phyloP scores from a whole-genome alignment of 2,888 invertebrate species.

The Patella pellucida region DNA sequence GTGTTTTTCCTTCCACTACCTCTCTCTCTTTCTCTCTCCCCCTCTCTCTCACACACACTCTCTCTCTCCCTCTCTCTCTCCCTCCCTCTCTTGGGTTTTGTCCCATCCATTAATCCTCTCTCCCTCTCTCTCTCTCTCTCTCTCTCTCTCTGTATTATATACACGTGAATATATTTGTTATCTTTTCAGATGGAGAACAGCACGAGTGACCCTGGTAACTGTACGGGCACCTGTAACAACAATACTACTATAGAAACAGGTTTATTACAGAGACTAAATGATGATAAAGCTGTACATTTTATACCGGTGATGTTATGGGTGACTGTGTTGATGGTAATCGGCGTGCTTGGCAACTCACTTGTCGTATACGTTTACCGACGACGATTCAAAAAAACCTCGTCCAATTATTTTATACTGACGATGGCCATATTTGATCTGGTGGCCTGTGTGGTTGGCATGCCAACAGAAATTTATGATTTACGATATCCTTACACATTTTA shows the following conservation, averaged over 20 bases:
- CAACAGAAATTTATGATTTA: constrained; percentile 55
- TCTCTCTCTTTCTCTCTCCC: no score
- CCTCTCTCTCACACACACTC: no score
- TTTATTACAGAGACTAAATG: constrained; percentile 40
- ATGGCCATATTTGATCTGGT: constrained; percentile 61
- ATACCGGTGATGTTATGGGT: constrained; percentile 56
- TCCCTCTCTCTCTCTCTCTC: no score
- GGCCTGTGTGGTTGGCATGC: constrained; percentile 57
- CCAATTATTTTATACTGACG: constrained; percentile 59
- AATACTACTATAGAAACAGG: neutral
- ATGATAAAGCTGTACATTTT: constrained; percentile 46
- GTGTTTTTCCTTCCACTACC: no score
- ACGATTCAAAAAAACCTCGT: constrained; percentile 54
- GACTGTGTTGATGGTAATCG: constrained; percentile 47
- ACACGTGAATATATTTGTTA: no score
- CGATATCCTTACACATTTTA: constrained; percentile 56
- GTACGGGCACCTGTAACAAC: neutral
- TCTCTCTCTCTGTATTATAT: no score
- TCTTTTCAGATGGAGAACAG: no score
- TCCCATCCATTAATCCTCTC: no score
- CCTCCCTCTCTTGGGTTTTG: no score
- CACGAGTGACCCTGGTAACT: no score
- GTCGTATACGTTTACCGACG: constrained; percentile 56
- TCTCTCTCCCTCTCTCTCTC: no score
- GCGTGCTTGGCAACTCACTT: constrained; percentile 54